Base-by-base conservation (phyloP, 2,888 invertebrate species). In the Sisyra nigra region DNA sequence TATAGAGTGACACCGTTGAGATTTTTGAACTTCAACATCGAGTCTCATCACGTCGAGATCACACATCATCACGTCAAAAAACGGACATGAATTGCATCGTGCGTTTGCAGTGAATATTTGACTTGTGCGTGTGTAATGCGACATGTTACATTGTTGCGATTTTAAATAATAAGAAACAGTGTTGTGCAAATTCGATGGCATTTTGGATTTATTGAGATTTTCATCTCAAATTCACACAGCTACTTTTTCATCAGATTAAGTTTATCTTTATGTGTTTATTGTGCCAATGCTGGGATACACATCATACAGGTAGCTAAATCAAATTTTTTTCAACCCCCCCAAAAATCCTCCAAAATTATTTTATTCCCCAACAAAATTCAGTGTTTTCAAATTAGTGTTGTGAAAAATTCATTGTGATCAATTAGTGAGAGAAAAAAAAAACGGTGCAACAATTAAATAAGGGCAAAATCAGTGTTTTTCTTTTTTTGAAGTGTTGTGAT, bases 271-370 rank as follows among this genome's bases (percentile, higher is more conserved):
- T 68, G 67, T 66, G 61, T 63, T 65, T 24, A 24, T 24, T 68
- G 67, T 66, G 68, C 71, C 68, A 71, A 74, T 71, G 70, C 68
- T 74, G 73, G 74, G 74, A 68, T 73, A 74, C 70, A 74, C 76
- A 70, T 65, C 68, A 63, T 76, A 72, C 68, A 72, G 70, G 68
- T 69, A 69, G 62, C 49, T 55, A 48, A 13, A n/a, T 6, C n/a
- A 18, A 18, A 18, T 37, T 9, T 15, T 37, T 18, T 37, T 18
- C 19, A n/a, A 10, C 4, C 9, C 19, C 19, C n/a, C 17, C 19
- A 18, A 18, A 18, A 14, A 18, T 37, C 11, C n/a, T 19, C 10
- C 9, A 9, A 7, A 15, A 15, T 3, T 14, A 15, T 14, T 36
- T 36, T 14, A 15, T 36, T 18, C 8, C 19, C n/a, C n/a, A 15